phyloP scores from a whole-genome alignment of 2,888 invertebrate genomes.

The Aphelenchoides bicaudatus region DNA sequence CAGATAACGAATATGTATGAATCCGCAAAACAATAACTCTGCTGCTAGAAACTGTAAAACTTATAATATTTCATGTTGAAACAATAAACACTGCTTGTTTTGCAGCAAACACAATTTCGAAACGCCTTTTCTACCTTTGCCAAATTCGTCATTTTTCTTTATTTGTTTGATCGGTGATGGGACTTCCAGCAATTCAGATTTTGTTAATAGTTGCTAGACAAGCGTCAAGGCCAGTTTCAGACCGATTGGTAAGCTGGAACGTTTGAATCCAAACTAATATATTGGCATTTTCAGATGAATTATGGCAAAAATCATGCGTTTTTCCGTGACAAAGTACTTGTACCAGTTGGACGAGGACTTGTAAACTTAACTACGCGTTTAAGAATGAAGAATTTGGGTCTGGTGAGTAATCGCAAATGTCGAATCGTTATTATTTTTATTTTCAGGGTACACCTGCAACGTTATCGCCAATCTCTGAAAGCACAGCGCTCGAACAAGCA shows the following conservation, averaged over 20 bases:
- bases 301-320: too few species aligned
- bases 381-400: slow-evolving; percentile 51
- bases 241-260: too few species aligned
- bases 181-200: slow-evolving; percentile 56
- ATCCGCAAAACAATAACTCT: too few species aligned
- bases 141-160: too few species aligned
- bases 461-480: slow-evolving; percentile 50
- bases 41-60: too few species aligned
- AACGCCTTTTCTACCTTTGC: too few species aligned
- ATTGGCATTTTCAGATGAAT: too few species aligned
- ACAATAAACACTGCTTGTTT: too few species aligned
- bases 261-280: too few species aligned
- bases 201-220: slow-evolving; percentile 57
- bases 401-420: slow-evolving; percentile 31
- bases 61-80: too few species aligned
- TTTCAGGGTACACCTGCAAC: slow-evolving; percentile 26
- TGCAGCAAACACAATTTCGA: too few species aligned
- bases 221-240: slow-evolving; percentile 56
- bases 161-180: slow-evolving; percentile 44
- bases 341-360: slow-evolving; percentile 28
- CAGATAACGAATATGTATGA: too few species aligned
- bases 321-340: slow-evolving; percentile 3
- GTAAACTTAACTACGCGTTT: slow-evolving; percentile 49
- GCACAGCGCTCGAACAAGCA: slow-evolving; percentile 55
- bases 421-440: slow-evolving; percentile 3